These are phyloP conservation scores for Exaiptasia diaphana DNA, from an alignment of 64 coral and sea anemone genomes.

Conservation along the genomic window DNA sequence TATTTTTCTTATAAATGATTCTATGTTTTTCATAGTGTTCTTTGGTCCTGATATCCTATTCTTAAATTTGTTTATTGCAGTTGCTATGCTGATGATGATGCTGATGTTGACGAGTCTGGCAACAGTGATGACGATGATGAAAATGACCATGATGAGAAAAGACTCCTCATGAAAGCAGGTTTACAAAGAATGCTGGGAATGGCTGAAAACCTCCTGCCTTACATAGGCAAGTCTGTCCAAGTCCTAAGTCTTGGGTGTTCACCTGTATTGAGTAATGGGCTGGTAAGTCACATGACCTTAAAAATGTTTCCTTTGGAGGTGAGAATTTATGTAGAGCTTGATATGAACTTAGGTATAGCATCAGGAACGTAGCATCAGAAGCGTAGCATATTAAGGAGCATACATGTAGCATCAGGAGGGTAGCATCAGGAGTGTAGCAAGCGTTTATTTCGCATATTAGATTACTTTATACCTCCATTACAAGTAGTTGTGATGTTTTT, in stretches of 20 bases:
- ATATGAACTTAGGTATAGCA: background rate
- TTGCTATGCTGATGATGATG: conserved; percentile 78
- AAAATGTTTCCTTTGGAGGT: background rate
- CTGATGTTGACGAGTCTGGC: conserved; percentile 72
- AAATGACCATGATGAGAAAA: conserved; percentile 20
- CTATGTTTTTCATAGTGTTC: no score
- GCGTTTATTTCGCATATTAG: no score
- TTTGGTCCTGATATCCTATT: no score
- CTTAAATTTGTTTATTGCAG: conserved; percentile 15
- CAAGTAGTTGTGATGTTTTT: no score
- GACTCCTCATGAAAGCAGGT: conserved; percentile 10
- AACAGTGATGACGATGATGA: conserved; percentile 40
- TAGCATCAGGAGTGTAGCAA: no score
- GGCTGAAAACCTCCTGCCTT: conserved; percentile 74
- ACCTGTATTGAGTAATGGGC: conserved; percentile 87
- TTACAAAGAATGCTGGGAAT: conserved; percentile 66
- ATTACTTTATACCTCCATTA: no score
- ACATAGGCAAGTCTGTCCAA: conserved; percentile 70
- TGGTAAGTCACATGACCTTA: conserved; percentile 57
- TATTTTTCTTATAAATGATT: no score
- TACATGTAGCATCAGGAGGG: no score
- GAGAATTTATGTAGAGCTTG: background rate
- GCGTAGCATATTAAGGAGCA: no score
- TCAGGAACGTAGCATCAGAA: no score
- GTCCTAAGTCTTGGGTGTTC: conserved; percentile 80